Evolutionary conservation across 2,888 invertebrate genomes (phyloP).

Genomic region (Microplitis manilae): DNA sequence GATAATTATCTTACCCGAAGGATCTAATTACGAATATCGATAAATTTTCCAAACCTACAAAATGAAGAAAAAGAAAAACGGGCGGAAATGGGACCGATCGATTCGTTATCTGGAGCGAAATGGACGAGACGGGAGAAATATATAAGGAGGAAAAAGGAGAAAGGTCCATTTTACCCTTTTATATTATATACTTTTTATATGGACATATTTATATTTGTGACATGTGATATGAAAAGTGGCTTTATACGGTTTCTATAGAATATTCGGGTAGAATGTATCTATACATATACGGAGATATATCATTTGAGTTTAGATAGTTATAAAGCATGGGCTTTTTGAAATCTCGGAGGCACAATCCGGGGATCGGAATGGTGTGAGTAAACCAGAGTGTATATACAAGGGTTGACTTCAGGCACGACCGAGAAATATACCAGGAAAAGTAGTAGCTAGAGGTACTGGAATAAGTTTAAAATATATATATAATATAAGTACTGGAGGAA

Average conservation of each 20-base stretch:
- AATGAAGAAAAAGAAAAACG: no score
- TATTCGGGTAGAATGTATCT: background rate
- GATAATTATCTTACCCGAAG: no score
- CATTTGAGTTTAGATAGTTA: constrained; percentile 21
- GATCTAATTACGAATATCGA: no score
- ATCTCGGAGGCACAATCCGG: constrained; percentile 49
- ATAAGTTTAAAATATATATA: background rate
- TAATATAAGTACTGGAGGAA: constrained; percentile 3
- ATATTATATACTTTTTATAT: background rate
- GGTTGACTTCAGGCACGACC: constrained; percentile 19
- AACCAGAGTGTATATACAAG: constrained; percentile 14
- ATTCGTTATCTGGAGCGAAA: no score
- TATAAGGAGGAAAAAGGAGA: no score
- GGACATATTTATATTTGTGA: background rate
- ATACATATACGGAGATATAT: constrained; percentile 16
- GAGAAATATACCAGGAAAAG: constrained; percentile 36
- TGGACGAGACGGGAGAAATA: no score
- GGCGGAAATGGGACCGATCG: no score
- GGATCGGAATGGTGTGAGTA: background rate
- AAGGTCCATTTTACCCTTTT: no score
- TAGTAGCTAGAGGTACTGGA: constrained; percentile 20
- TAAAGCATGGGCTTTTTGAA: constrained; percentile 41
- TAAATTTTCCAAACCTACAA: no score
- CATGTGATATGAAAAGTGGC: background rate
- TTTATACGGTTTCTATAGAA: background rate